Conservation (phyloP, 1,140 invertebrate species). For the Thaumatotibia leucotreta region DNA sequence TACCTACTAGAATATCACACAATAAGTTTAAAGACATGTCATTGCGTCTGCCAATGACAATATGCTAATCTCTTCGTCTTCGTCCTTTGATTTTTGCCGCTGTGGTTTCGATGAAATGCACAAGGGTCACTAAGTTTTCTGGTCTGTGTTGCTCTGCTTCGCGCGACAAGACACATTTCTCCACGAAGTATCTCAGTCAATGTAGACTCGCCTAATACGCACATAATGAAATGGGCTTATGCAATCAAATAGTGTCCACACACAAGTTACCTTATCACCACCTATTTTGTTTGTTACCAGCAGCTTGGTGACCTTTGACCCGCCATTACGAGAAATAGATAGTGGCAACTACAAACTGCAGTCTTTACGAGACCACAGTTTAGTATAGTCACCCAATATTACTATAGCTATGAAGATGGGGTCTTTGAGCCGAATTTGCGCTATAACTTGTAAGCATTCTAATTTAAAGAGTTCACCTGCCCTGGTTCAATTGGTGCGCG, state of each 20-base stretch:
- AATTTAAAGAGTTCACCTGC: slow-evolving; percentile 18
- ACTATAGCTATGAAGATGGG: neutral
- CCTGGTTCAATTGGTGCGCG: slow-evolving; percentile 16
- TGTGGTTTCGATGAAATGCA: too few species aligned
- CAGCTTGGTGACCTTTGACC: neutral
- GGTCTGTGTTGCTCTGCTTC: too few species aligned
- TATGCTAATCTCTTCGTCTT: too few species aligned
- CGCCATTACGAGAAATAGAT: neutral
- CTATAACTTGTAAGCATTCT: slow-evolving; percentile 22
- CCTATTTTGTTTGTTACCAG: neutral
- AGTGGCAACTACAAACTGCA: neutral
- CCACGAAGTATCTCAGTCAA: too few species aligned
- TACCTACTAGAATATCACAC: too few species aligned
- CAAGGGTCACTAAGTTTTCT: too few species aligned
- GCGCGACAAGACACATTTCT: too few species aligned
- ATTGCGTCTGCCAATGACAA: too few species aligned
- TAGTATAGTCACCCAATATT: neutral
- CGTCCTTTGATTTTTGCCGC: too few species aligned
- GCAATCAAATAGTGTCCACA: neutral
- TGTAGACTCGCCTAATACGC: too few species aligned
- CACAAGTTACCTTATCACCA: neutral
- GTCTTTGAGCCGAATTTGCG: slow-evolving; percentile 1
- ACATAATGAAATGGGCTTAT: too few species aligned
- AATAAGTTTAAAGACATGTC: too few species aligned
- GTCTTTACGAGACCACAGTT: neutral